Percentiles rank a stretch among this genome's conserved stretches.
Evolutionary conservation across 2,797 vertebrate species (phyloP).

Genomic region (Molothrus aeneus): DNA sequence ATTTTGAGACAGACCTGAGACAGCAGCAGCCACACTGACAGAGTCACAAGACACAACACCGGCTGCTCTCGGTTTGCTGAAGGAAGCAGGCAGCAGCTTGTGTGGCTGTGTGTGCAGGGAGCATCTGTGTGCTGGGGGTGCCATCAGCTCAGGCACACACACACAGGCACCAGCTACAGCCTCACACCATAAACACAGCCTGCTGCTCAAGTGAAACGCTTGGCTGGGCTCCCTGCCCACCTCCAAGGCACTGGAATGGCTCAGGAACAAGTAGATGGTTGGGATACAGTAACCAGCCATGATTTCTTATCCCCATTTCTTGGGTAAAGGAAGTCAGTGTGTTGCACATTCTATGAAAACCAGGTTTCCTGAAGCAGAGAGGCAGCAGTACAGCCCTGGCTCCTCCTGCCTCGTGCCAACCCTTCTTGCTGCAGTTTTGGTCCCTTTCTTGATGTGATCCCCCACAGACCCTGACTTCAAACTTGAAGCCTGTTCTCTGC

Average conservation of each 20-base stretch:
- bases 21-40: background rate
- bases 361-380: background rate
- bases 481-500: background rate
- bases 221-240: constrained; percentile 35
- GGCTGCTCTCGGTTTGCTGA: constrained; percentile 18
- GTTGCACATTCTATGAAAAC: background rate
- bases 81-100: constrained; percentile 1
- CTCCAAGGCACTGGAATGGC: background rate
- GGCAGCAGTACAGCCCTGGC: background rate
- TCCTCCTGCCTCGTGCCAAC: background rate
- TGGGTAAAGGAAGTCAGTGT: background rate
- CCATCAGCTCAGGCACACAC: background rate
- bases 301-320: background rate
- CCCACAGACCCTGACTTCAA: background rate
- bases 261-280: background rate
- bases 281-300: background rate
- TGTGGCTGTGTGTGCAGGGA: background rate
- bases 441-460: background rate
- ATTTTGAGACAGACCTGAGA: background rate
- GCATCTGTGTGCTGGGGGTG: constrained; percentile 30
- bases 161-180: background rate
- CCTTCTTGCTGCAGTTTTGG: background rate
- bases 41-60: constrained; percentile 37
- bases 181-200: constrained; percentile 47
- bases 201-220: constrained; percentile 11